Conservation (phyloP, 2,888 invertebrate species). For the Drosophila niveifrons region DNA sequence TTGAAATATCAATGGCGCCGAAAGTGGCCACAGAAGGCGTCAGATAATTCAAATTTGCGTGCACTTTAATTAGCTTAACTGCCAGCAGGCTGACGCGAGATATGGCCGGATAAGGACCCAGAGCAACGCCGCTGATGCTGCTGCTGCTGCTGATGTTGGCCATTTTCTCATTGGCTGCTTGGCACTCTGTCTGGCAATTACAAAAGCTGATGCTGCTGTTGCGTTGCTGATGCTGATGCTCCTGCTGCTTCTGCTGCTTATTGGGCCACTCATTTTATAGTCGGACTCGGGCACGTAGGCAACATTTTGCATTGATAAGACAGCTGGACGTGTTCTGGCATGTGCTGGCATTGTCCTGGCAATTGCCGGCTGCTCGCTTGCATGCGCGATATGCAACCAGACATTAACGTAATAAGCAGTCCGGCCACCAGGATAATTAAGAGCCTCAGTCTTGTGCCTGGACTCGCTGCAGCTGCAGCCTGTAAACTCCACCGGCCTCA, state of each 20-base stretch:
- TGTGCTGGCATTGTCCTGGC: conserved; percentile 55
- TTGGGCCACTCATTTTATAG: conserved; percentile 46
- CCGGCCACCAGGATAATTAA: conserved; percentile 48
- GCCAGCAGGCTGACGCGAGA: conserved; percentile 32
- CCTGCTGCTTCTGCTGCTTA: neutral
- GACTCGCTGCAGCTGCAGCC: conserved; percentile 29
- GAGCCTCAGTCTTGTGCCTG: conserved; percentile 32
- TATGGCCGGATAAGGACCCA: conserved; percentile 17
- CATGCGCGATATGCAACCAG: conserved; percentile 62
- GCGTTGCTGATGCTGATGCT: too few species aligned
- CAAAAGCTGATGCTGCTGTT: conserved; percentile 17
- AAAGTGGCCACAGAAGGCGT: conserved; percentile 45
- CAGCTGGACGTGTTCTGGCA: conserved; percentile 54
- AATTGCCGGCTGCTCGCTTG: conserved; percentile 62
- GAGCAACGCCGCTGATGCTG: conserved; percentile 35
- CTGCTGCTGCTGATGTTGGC: conserved; percentile 48
- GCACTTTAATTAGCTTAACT: conserved; percentile 79
- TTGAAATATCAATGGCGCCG: conserved; percentile 58
- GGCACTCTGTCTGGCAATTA: conserved; percentile 57
- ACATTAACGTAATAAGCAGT: conserved; percentile 77
- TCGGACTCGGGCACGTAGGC: conserved; percentile 59
- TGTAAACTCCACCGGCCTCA: neutral
- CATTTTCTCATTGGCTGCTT: conserved; percentile 45
- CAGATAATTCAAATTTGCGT: conserved; percentile 75
- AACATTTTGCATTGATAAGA: conserved; percentile 63